Evolutionary conservation across 1,140 invertebrate genomes (phyloP).

Genomic region (Camponotus pennsylvanicus): DNA sequence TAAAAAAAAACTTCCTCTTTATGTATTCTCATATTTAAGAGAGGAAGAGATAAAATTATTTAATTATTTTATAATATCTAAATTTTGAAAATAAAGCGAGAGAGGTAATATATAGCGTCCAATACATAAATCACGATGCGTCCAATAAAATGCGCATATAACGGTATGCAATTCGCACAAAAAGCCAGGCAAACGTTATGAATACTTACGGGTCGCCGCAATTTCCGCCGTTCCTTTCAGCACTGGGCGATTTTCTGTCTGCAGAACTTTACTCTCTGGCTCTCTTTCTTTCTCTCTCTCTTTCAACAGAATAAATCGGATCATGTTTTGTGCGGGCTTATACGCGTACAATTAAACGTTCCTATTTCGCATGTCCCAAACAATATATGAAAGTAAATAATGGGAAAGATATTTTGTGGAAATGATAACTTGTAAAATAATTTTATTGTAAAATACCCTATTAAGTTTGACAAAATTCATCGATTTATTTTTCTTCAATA

Average conservation of each 20-base stretch:
- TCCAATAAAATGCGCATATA: constrained; percentile 44
- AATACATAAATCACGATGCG: constrained; percentile 46
- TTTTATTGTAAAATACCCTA: not conserved
- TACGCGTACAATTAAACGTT: constrained; percentile 42
- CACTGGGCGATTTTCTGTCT: constrained; percentile 1
- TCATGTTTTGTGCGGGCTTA: constrained; percentile 53
- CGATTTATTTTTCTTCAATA: not conserved
- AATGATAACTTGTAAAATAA: not conserved
- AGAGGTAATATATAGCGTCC: not conserved
- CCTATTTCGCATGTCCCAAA: not conserved
- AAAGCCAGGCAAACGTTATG: constrained; percentile 49
- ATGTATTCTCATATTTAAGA: not conserved
- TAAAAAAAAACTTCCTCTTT: not conserved
- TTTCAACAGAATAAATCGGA: constrained; percentile 58
- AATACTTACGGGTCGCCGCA: constrained; percentile 56
- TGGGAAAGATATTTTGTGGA: not conserved
- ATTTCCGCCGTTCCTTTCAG: constrained; percentile 53
- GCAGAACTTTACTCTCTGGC: not conserved
- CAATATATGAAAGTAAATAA: constrained; percentile 32
- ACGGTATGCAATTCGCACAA: not conserved
- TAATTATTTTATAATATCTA: constrained; percentile 17
- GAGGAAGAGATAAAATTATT: not conserved
- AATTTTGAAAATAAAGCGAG: constrained; percentile 20
- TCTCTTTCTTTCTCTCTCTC: too few relatives aligned
- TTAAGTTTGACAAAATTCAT: not conserved